Percentiles rank a stretch among this genome's conserved stretches.
phyloP scores from a whole-genome alignment of 2,113 vertebrate genomes.

The Corythaeola cristata region DNA sequence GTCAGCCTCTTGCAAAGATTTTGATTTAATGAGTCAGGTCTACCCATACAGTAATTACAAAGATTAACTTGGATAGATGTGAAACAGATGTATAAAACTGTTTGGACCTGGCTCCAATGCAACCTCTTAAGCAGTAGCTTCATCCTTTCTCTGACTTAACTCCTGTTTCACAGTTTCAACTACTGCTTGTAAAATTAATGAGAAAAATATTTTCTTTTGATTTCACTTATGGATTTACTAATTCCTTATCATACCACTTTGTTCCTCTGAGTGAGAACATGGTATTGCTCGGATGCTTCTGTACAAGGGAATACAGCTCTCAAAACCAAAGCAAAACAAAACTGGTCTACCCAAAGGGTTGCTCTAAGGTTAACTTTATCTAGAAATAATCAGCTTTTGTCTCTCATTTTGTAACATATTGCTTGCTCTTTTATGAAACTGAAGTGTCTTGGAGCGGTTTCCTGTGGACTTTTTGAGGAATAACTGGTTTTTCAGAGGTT shows the following conservation, averaged over 20 bases:
- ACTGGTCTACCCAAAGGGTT: background rate
- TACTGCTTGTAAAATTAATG: background rate
- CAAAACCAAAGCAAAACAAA: background rate
- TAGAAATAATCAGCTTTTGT: background rate
- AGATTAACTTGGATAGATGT: background rate
- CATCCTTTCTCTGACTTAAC: background rate
- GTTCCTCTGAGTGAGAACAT: background rate
- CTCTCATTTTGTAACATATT: rapidly evolving
- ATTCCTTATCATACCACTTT: background rate
- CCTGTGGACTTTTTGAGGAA: background rate
- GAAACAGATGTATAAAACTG: background rate
- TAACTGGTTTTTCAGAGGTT: background rate
- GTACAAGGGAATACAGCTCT: background rate
- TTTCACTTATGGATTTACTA: background rate
- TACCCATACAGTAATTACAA: background rate
- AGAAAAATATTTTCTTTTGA: background rate
- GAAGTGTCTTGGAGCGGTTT: background rate
- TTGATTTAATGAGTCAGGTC: background rate
- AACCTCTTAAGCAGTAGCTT: background rate
- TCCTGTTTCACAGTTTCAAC: background rate
- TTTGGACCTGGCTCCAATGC: background rate
- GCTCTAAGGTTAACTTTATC: background rate
- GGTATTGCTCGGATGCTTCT: background rate
- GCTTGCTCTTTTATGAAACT: background rate
- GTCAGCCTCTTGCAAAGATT: background rate